Percentiles rank a stretch among this genome's conserved stretches.
phyloP scores from a whole-genome alignment of 2,113 vertebrate genomes.

The Pogonocichla stellata region DNA sequence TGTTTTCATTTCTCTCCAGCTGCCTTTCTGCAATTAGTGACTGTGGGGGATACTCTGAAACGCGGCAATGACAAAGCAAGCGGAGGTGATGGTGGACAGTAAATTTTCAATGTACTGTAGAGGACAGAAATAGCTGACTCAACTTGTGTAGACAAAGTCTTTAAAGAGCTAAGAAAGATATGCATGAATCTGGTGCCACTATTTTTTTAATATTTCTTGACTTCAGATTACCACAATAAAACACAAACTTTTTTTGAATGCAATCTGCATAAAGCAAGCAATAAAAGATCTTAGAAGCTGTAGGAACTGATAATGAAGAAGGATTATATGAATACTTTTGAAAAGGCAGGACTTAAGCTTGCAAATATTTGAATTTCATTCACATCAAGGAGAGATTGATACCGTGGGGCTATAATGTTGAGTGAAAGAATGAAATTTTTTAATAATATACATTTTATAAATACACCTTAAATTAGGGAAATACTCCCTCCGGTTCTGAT shows the following conservation, averaged over 20 bases:
- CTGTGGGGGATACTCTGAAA: neutral
- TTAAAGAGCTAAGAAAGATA: neutral
- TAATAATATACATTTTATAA: neutral
- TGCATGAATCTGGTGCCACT: neutral
- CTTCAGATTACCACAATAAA: neutral
- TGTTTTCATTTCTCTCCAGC: neutral
- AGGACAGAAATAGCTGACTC: neutral
- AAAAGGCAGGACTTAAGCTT: neutral
- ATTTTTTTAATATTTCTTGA: neutral
- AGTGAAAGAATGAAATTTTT: neutral
- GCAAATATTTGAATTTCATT: neutral
- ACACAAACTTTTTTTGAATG: neutral
- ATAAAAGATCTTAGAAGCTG: neutral
- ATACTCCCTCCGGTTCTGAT: neutral
- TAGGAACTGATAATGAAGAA: neutral
- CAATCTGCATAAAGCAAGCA: neutral
- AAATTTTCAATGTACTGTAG: neutral
- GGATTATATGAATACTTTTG: neutral
- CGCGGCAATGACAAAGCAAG: neutral
- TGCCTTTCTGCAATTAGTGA: conserved; percentile 2
- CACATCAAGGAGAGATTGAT: neutral
- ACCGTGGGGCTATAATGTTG: neutral
- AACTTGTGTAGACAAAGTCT: neutral
- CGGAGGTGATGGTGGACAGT: neutral
- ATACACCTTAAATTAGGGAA: neutral